phyloP scores from a whole-genome alignment of 2,797 vertebrate species.

The Thripadectes ignobilis region DNA sequence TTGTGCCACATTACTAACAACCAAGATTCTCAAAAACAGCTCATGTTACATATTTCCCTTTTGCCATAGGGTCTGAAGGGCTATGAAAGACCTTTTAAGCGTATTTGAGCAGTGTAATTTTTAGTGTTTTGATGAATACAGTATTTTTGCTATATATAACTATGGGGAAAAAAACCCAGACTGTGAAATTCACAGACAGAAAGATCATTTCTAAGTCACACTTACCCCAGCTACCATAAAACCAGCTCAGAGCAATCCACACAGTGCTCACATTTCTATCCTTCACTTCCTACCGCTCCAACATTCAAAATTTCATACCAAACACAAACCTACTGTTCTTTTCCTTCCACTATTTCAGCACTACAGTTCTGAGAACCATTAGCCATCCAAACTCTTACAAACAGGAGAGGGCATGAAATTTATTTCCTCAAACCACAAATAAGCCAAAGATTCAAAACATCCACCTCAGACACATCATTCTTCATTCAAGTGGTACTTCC shows the following conservation, averaged over 20 bases:
- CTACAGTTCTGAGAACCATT: not conserved
- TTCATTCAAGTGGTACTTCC: not conserved
- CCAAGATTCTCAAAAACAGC: not conserved
- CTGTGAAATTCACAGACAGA: slow-evolving; percentile 3
- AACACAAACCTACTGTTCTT: not conserved
- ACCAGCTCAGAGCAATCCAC: not conserved
- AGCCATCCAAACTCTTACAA: not conserved
- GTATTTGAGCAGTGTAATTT: not conserved
- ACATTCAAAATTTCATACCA: not conserved
- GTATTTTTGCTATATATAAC: slow-evolving; percentile 28
- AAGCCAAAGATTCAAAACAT: not conserved
- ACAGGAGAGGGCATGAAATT: not conserved
- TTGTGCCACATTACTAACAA: not conserved
- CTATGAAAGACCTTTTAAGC: not conserved
- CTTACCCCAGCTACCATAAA: not conserved
- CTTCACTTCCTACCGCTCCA: not conserved
- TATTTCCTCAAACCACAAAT: not conserved
- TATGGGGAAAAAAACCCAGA: not conserved
- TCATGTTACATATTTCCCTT: not conserved
- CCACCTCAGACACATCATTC: not conserved
- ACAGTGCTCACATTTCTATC: not conserved
- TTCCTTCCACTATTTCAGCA: not conserved
- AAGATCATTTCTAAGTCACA: slow-evolving; percentile 15
- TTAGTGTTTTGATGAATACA: slow-evolving; percentile 8
- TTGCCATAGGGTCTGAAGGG: not conserved